Base-by-base conservation (phyloP, 2,797 vertebrate genomes). In the Pangasius djambal region DNA sequence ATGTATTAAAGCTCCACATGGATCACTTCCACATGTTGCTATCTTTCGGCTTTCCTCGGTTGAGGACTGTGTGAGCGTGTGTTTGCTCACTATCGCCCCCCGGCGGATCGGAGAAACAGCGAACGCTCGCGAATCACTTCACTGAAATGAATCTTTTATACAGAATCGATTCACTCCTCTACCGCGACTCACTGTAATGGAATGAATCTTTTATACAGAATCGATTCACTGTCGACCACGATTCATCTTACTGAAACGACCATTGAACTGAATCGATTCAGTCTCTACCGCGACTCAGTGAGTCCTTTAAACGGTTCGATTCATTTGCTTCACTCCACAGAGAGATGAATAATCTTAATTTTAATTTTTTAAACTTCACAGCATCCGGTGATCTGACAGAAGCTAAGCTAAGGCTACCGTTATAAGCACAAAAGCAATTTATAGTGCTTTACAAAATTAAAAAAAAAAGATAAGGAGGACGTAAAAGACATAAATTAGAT, bases 1-100 rank as follows among this genome's bases (percentile, higher is more conserved):
- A 37, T 37, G 48, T 7, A 37, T 67, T 65, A 79, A 44, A 52
- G 16, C 15, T 9, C 90, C 90, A 85, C 90, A 90, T 87, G 90
- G 81, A 22, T 2, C 1, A 44, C 18, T 57, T 89, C 82, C 90
- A 89, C 88, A 87, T 87, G 85, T 52, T 83, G 31, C 70, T 61
- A n/a, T 13, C 48, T 7, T 59, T 2, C 28, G 6, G 37, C 40
- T 67, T 83, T 84, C 65, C 48, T 67, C 31, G 59, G n/a, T 81
- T n/a, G 2, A 12, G 6, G 13, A 22, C 37, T 15, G 44, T 28
- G 34, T 15, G 7, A 25, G 31, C 6, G n/a, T 28, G 37, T 12
- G 31, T 48, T 65, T 20, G 6, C n/a, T 79, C 31, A 15, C 59
- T 87, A 70, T 25, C 65, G 90, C 88, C 90, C 72, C 69, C 88